Evolutionary conservation across 2,797 vertebrate genomes (phyloP).

Genomic region (Amblyraja radiata): DNA sequence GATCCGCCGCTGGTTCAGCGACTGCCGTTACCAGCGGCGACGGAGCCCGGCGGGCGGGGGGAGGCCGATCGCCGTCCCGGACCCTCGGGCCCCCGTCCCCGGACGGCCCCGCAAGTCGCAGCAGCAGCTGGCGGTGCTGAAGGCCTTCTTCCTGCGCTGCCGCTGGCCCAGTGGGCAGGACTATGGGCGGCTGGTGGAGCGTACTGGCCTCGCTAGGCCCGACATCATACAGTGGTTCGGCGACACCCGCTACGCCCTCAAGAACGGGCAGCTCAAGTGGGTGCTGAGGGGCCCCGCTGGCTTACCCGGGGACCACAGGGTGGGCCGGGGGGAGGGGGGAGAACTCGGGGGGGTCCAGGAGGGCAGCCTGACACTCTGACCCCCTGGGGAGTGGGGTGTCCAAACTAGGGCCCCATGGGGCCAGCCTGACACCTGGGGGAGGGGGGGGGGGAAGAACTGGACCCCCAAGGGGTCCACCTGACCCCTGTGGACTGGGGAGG

Average conservation of each 20-base stretch:
- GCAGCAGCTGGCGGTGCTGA: conserved; percentile 77
- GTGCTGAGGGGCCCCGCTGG: conserved; percentile 48
- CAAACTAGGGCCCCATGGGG: background rate
- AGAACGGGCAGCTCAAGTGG: conserved; percentile 83
- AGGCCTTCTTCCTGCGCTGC: conserved; percentile 76
- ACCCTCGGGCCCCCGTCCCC: conserved; percentile 49
- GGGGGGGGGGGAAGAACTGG: too few species aligned
- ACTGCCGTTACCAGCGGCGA: conserved; percentile 68
- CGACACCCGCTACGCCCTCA: conserved; percentile 82
- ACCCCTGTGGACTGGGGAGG: too few species aligned
- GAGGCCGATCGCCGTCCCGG: background rate
- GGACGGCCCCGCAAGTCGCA: conserved; percentile 66
- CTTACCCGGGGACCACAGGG: conserved; percentile 33
- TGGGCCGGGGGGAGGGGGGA: conserved; percentile 25
- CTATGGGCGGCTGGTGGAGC: conserved; percentile 73
- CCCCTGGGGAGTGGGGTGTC: too few species aligned
- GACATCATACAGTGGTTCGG: conserved; percentile 91
- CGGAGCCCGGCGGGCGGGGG: background rate
- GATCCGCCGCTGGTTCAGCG: conserved; percentile 74
- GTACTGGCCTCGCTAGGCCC: conserved; percentile 73
- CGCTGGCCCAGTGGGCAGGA: conserved; percentile 83
- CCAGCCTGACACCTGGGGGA: background rate
- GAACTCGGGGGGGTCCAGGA: background rate
- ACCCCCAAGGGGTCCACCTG: too few species aligned
- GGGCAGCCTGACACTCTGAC: too few species aligned